Evolutionary conservation across 2,888 invertebrate genomes (phyloP).

Genomic region (Chaitophorus viminalis): DNA sequence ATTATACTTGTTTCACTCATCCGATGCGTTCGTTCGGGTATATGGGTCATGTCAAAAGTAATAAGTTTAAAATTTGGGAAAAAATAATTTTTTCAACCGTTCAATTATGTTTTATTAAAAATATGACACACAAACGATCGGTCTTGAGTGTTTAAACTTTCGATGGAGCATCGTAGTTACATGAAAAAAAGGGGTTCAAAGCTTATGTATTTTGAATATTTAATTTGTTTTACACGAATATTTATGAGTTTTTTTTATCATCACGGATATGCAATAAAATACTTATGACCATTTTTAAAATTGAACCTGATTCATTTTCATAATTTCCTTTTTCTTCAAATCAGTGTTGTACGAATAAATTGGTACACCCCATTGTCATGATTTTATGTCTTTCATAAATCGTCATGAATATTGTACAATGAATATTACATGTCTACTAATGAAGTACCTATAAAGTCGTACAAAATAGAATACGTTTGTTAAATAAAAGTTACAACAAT

Average conservation of each 20-base stretch:
- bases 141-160: background rate
- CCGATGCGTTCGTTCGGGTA: too few relatives aligned
- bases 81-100: background rate
- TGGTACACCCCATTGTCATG: too few relatives aligned
- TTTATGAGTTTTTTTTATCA: background rate
- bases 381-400: too few relatives aligned
- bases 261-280: background rate
- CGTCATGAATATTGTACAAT: too few relatives aligned
- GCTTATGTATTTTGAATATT: background rate
- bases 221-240: background rate
- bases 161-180: background rate
- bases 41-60: too few relatives aligned
- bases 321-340: too few relatives aligned
- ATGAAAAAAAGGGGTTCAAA: background rate
- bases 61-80: background rate
- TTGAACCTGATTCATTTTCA: background rate
- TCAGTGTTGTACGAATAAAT: too few relatives aligned
- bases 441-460: too few relatives aligned
- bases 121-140: background rate
- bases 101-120: background rate
- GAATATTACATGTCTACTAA: too few relatives aligned
- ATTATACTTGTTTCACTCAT: too few relatives aligned
- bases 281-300: background rate
- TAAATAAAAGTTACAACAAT: background rate
- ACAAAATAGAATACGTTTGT: background rate